phyloP scores from a whole-genome alignment of 1,140 invertebrate species.

The Orchesella cincta region DNA sequence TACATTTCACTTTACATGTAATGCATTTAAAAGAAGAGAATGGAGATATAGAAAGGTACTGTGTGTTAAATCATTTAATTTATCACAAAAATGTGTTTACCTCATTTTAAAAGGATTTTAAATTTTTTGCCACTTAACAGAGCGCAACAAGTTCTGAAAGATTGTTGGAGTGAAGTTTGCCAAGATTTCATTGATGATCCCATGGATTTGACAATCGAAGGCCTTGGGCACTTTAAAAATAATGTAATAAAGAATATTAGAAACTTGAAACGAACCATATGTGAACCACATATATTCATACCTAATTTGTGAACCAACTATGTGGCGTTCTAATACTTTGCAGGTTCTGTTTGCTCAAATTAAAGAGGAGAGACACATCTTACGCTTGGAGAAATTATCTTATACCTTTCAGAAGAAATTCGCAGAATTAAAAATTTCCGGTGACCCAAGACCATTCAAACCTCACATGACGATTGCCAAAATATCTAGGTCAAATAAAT shows the following conservation, averaged over 20 bases:
- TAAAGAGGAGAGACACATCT: conserved; percentile 28
- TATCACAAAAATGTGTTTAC: too few relatives aligned
- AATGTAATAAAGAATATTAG: neutral
- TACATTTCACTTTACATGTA: conserved; percentile 44
- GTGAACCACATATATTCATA: neutral
- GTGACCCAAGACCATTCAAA: conserved; percentile 31
- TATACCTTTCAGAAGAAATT: conserved; percentile 28
- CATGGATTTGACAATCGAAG: conserved; percentile 31
- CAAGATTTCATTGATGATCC: conserved; percentile 31
- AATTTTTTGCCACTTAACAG: conserved; percentile 21
- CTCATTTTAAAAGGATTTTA: too few relatives aligned
- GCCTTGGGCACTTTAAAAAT: conserved; percentile 40
- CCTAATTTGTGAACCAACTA: neutral
- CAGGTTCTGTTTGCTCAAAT: conserved; percentile 43
- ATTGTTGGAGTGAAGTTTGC: conserved; percentile 24
- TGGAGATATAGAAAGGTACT: conserved; percentile 31
- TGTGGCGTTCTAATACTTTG: too few relatives aligned
- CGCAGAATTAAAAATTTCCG: conserved; percentile 19
- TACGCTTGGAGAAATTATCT: conserved; percentile 29
- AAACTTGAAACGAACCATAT: neutral
- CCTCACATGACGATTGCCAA: conserved; percentile 45
- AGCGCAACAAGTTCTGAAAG: conserved; percentile 23
- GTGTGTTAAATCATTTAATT: too few relatives aligned
- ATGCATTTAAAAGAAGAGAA: conserved; percentile 29
- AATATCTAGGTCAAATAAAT: conserved; percentile 38